phyloP scores from a whole-genome alignment of 1,140 invertebrate genomes.

The Drosophila hydei region DNA sequence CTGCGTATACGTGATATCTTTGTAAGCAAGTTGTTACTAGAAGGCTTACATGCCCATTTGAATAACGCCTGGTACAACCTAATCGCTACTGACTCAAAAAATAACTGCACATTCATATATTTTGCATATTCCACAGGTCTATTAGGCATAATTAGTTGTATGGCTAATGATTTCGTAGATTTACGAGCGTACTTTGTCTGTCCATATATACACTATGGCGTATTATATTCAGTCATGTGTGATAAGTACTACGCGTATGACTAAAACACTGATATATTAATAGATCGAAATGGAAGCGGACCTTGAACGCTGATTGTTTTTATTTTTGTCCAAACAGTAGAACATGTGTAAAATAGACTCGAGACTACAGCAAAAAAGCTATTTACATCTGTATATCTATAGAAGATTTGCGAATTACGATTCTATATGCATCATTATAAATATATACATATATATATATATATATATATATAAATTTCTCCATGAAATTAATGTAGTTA shows the following conservation, averaged over 20 bases:
- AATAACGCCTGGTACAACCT: background rate
- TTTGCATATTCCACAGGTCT: no score
- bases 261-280: constrained; percentile 22
- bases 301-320: constrained; percentile 31
- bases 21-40: background rate
- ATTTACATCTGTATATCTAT: background rate
- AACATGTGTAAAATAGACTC: constrained; percentile 6
- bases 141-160: background rate
- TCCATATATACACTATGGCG: background rate
- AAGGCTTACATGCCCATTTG: constrained; percentile 1
- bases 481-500: no score
- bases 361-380: background rate
- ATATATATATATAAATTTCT: no score
- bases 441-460: no score
- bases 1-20: background rate
- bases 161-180: background rate
- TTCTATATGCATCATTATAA: background rate
- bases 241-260: constrained; percentile 19
- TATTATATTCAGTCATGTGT: constrained; percentile 14
- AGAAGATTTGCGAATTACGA: background rate
- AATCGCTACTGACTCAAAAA: background rate
- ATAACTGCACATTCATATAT: background rate
- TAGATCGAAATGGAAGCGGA: constrained; percentile 18
- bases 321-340: background rate
- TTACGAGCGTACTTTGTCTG: background rate